These are phyloP conservation scores for Phalacrocorax carbo DNA, from an alignment of 2,113 vertebrate species.

Conservation along the genomic window DNA sequence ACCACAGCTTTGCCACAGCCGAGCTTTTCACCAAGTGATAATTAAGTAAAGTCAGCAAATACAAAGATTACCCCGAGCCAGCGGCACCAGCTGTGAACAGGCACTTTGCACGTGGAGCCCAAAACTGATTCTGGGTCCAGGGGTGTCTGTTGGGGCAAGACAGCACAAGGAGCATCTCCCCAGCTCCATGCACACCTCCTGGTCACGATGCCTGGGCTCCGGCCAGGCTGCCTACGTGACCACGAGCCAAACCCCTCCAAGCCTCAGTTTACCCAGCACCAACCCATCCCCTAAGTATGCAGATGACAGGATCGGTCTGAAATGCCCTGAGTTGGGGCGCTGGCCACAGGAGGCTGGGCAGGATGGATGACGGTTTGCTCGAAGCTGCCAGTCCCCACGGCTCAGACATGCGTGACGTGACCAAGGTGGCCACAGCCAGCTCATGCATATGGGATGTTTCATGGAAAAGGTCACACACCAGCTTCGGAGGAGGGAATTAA, in stretches of 20 bases:
- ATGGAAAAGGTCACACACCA: not conserved
- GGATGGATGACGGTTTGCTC: not conserved
- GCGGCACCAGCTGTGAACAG: not conserved
- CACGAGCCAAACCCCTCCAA: not conserved
- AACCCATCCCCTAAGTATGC: not conserved
- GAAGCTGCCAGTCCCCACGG: not conserved
- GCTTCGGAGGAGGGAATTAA: not conserved
- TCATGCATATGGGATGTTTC: not conserved
- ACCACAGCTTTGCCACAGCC: not conserved
- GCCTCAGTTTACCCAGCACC: conserved; percentile 21
- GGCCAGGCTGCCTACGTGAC: not conserved
- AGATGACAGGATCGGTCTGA: not conserved
- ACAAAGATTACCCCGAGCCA: not conserved
- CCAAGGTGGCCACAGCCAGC: not conserved
- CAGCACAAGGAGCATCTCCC: rapidly evolving
- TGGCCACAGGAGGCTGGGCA: not conserved
- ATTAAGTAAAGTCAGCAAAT: conserved; percentile 4
- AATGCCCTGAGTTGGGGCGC: rapidly evolving
- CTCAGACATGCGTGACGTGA: rapidly evolving
- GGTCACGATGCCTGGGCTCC: not conserved
- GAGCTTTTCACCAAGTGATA: not conserved
- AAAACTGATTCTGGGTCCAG: not conserved
- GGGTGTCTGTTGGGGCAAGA: rapidly evolving
- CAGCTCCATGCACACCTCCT: rapidly evolving
- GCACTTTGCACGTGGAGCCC: not conserved